phyloP scores from a whole-genome alignment of 2,113 vertebrate species.

The Pycnonotus jocosus region DNA sequence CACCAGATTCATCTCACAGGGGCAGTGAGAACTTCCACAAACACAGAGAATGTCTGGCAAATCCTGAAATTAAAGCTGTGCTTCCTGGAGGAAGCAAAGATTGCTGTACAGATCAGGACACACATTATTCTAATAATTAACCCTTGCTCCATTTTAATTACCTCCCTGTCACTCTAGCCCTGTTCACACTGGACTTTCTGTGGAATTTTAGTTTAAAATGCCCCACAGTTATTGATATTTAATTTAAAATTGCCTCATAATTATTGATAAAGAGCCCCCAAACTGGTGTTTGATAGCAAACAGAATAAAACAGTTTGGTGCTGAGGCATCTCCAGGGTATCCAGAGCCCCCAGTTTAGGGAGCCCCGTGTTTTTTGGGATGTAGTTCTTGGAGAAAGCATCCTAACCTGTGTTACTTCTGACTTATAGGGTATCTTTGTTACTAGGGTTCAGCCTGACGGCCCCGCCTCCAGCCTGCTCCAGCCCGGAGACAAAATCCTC shows the following conservation, averaged over 20 bases:
- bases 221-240: too few relatives aligned
- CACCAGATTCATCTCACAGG: neutral
- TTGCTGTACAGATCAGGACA: neutral
- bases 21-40: neutral
- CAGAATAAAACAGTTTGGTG: neutral
- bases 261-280: neutral
- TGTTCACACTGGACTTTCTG: too few relatives aligned
- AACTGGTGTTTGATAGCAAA: neutral
- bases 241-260: too few relatives aligned
- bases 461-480: constrained; percentile 88
- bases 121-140: fast-evolving
- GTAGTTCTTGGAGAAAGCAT: constrained; percentile 70
- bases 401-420: constrained; percentile 99
- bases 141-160: neutral
- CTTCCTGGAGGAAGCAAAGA: neutral
- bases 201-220: too few relatives aligned
- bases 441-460: constrained; percentile 99
- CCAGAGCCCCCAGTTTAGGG: neutral
- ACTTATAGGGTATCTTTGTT: constrained; percentile 99
- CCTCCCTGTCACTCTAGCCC: neutral
- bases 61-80: neutral
- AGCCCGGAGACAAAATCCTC: constrained; percentile 97
- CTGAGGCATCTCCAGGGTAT: neutral
- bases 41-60: neutral
- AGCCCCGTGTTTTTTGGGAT: neutral